Evolutionary conservation across 2,888 invertebrate genomes (phyloP).

Genomic region (Andrena haemorrhoa): DNA sequence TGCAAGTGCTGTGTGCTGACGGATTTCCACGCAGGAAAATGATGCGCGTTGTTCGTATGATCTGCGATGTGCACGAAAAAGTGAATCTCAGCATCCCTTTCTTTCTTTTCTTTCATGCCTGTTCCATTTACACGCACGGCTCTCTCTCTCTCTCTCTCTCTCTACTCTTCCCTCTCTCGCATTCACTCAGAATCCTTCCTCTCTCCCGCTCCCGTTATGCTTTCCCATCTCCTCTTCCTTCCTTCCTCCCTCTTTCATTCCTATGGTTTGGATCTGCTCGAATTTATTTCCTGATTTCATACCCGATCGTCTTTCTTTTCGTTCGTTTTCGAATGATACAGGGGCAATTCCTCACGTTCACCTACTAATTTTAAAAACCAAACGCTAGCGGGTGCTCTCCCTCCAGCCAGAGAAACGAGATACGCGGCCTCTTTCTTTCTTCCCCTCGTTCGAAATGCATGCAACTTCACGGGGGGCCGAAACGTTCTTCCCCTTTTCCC

Average conservation of each 20-base stretch:
- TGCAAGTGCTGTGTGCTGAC: constrained; percentile 46
- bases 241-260: constrained; percentile 15
- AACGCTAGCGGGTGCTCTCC: constrained; percentile 79
- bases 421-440: constrained; percentile 24
- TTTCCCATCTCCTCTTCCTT: constrained; percentile 14
- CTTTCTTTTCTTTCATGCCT: constrained; percentile 26
- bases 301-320: constrained; percentile 46
- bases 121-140: constrained; percentile 60
- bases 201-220: constrained; percentile 8
- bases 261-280: constrained; percentile 9
- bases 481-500: background rate
- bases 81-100: constrained; percentile 36
- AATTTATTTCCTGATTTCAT: constrained; percentile 26
- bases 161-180: background rate
- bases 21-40: constrained; percentile 22
- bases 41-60: constrained; percentile 17
- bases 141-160: constrained; percentile 13
- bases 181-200: background rate
- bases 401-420: constrained; percentile 76
- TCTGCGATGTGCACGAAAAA: constrained; percentile 27
- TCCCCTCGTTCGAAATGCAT: background rate
- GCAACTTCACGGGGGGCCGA: background rate
- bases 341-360: constrained; percentile 84
- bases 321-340: constrained; percentile 71
- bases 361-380: constrained; percentile 79